A percentile compares a stretch with the other conserved stretches of the same genome.
Evolutionary conservation across 2,888 invertebrate species (phyloP).

Genomic region (Lycocerus yunnanus): DNA sequence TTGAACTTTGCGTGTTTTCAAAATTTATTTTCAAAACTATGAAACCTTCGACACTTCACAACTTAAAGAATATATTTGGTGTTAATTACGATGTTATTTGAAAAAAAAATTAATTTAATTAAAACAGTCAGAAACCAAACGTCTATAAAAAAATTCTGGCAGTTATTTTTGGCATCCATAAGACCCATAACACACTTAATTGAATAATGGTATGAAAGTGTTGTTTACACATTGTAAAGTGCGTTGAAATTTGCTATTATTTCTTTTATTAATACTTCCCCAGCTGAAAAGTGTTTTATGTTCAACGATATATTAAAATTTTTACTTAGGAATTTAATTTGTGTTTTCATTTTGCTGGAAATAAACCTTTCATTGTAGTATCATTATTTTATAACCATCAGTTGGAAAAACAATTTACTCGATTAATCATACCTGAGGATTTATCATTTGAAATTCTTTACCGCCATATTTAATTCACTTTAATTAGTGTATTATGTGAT

Average conservation of each 20-base stretch:
- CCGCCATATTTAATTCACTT: background rate
- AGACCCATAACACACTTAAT: constrained; percentile 33
- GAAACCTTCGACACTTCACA: background rate
- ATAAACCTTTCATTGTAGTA: constrained; percentile 10
- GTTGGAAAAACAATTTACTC: background rate
- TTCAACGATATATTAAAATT: constrained; percentile 15
- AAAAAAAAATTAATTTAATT: constrained; percentile 12
- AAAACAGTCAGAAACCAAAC: constrained; percentile 5
- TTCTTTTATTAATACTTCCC: constrained; percentile 26
- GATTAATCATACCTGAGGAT: background rate
- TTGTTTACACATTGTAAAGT: constrained; percentile 34
- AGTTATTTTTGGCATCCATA: constrained; percentile 36
- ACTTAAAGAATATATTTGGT: background rate
- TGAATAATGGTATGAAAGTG: constrained; percentile 36
- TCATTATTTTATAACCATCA: background rate
- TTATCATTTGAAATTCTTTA: background rate
- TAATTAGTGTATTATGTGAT: background rate
- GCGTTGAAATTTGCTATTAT: constrained; percentile 34
- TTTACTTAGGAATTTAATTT: constrained; percentile 16
- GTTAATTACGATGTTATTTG: background rate
- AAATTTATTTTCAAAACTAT: background rate
- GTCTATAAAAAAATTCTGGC: constrained; percentile 32
- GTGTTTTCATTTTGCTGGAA: constrained; percentile 14
- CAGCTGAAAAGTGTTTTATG: constrained; percentile 17
- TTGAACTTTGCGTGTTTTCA: background rate